Evolutionary conservation across 1,140 invertebrate species (phyloP).

Genomic region (Drosophila sp.): DNA sequence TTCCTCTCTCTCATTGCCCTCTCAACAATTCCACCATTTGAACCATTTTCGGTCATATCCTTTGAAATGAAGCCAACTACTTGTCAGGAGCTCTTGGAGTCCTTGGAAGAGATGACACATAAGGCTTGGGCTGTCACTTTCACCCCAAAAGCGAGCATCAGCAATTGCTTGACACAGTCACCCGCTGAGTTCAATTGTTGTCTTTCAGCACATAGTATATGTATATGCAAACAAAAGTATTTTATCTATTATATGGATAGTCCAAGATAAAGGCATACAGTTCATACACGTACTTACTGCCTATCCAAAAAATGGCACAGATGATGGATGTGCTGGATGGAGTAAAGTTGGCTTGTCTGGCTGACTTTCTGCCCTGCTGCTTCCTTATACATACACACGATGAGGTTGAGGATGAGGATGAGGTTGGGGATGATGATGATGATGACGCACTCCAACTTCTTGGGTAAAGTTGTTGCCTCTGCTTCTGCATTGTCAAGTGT

Average conservation of each 20-base stretch:
- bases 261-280: conserved; percentile 3
- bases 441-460: conserved; percentile 47
- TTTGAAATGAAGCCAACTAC: conserved; percentile 70
- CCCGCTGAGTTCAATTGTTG: conserved; percentile 18
- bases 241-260: conserved; percentile 31
- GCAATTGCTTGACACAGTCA: conserved; percentile 29
- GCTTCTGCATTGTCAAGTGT: conserved; percentile 52
- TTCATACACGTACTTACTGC: not conserved
- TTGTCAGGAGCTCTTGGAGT: conserved; percentile 42
- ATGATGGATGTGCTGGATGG: conserved; percentile 10
- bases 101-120: conserved; percentile 20
- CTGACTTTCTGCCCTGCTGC: conserved; percentile 26
- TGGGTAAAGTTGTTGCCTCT: conserved; percentile 47
- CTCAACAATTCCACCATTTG: conserved; percentile 31
- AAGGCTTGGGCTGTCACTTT: conserved; percentile 17
- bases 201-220: conserved; percentile 22
- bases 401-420: not conserved
- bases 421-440: conserved; percentile 14
- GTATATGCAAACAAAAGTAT: conserved; percentile 44
- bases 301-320: conserved; percentile 6
- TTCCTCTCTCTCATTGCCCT: conserved; percentile 22
- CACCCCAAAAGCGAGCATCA: conserved; percentile 38
- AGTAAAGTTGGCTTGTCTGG: conserved; percentile 12
- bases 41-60: conserved; percentile 52
- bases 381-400: not conserved